phyloP scores from a whole-genome alignment of 1,140 invertebrate genomes.

The Ceratosolen fusciceps region DNA sequence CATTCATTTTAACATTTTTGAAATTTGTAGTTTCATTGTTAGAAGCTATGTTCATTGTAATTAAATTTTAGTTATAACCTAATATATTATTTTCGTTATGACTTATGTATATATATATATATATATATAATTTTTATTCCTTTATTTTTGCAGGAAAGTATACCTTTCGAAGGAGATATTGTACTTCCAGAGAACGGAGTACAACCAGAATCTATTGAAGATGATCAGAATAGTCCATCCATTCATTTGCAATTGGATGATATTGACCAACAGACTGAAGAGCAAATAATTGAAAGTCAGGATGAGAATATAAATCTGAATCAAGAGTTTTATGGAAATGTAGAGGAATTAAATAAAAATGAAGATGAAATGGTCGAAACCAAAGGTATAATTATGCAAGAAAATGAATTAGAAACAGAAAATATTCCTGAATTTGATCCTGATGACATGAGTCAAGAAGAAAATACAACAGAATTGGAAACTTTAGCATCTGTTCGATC shows the following conservation, averaged over 20 bases:
- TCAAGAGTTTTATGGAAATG: neutral
- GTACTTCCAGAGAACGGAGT: slow-evolving; percentile 38
- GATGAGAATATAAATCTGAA: slow-evolving; percentile 13
- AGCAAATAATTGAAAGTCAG: neutral
- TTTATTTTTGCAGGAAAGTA: slow-evolving; percentile 20
- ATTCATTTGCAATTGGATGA: slow-evolving; percentile 30
- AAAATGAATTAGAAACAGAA: slow-evolving; percentile 20
- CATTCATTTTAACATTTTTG: too few species aligned
- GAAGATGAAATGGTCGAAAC: slow-evolving; percentile 8
- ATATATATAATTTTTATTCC: neutral
- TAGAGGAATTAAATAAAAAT: neutral
- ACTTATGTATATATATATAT: too few species aligned
- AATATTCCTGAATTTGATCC: slow-evolving; percentile 48
- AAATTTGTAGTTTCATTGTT: too few species aligned
- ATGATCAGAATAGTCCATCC: neutral
- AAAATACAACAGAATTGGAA: slow-evolving; percentile 1
- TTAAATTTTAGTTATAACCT: too few species aligned
- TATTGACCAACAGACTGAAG: slow-evolving; percentile 22
- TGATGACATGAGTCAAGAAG: slow-evolving; percentile 30
- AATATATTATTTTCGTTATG: too few species aligned
- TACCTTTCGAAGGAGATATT: slow-evolving; percentile 8
- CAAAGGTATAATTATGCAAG: slow-evolving; percentile 7
- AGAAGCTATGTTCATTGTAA: too few species aligned
- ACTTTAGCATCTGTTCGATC: neutral
- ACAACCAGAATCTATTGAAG: slow-evolving; percentile 2